Evolutionary conservation across 2,888 invertebrate genomes (phyloP).

Genomic region (Callyntrura guangdongensis): DNA sequence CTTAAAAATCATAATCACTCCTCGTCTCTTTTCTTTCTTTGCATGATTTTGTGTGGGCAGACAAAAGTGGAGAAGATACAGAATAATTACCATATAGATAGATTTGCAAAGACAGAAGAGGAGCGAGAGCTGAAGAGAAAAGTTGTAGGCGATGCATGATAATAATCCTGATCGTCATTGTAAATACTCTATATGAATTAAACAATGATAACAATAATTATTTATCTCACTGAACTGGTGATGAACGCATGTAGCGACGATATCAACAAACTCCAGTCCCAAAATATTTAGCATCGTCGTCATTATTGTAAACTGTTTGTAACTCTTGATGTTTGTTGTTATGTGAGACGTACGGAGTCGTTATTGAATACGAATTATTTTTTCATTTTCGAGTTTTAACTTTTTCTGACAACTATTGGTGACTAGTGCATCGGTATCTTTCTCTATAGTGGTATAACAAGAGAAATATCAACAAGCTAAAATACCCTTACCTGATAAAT

Average conservation of each 20-base stretch:
- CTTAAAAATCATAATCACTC: slow-evolving; percentile 15
- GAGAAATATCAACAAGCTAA: no score
- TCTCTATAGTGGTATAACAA: no score
- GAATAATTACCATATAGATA: slow-evolving; percentile 77
- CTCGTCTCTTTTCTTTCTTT: slow-evolving; percentile 14
- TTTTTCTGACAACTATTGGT: no score
- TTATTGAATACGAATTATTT: not conserved
- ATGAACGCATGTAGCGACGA: not conserved
- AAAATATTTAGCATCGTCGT: not conserved
- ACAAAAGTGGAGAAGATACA: not conserved
- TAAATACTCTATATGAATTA: slow-evolving; percentile 9
- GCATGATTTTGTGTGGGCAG: slow-evolving; percentile 51
- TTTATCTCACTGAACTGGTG: slow-evolving; percentile 32
- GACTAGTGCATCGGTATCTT: no score
- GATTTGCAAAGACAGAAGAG: slow-evolving; percentile 63
- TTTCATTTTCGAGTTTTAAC: not conserved
- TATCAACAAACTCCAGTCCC: not conserved
- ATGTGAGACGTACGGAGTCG: not conserved
- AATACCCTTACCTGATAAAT: no score
- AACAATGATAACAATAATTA: slow-evolving; percentile 33
- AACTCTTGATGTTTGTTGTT: slow-evolving; percentile 6
- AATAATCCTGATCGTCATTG: slow-evolving; percentile 1
- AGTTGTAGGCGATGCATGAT: slow-evolving; percentile 67
- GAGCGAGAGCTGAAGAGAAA: slow-evolving; percentile 7
- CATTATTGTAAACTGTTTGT: not conserved